These are phyloP conservation scores for Eospalax fontanierii DNA, from an alignment of 2,797 vertebrate genomes.

Conservation along the genomic window DNA sequence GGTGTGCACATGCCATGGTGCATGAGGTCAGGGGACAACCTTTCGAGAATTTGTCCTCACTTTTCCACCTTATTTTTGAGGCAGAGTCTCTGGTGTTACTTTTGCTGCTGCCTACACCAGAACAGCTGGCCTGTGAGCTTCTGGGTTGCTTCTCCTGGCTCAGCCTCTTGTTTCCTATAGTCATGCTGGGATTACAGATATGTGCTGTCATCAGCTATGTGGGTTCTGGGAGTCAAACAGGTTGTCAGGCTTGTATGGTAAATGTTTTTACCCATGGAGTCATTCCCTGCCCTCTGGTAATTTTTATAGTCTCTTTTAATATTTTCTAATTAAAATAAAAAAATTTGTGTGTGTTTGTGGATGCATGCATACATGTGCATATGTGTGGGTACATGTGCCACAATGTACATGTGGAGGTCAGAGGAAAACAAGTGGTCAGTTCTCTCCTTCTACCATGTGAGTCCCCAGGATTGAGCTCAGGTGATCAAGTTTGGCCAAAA, in stretches of 20 bases:
- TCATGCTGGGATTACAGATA: neutral
- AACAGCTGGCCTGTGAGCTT: neutral
- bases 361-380: neutral
- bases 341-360: neutral
- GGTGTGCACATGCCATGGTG: neutral
- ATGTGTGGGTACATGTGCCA: neutral
- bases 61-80: neutral
- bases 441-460: neutral
- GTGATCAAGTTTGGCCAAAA: no score
- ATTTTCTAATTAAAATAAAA: neutral
- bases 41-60: neutral
- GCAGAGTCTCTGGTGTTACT: neutral
- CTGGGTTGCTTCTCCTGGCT: neutral
- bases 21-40: neutral
- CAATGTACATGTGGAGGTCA: neutral
- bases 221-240: neutral
- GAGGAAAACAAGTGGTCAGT: neutral
- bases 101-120: neutral
- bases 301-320: neutral
- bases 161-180: neutral
- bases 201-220: no score
- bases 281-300: neutral
- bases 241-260: neutral
- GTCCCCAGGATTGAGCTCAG: no score
- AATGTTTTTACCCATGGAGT: neutral